These are phyloP conservation scores for Apis florea DNA, from an alignment of 1,140 invertebrate species.

Conservation along the genomic window DNA sequence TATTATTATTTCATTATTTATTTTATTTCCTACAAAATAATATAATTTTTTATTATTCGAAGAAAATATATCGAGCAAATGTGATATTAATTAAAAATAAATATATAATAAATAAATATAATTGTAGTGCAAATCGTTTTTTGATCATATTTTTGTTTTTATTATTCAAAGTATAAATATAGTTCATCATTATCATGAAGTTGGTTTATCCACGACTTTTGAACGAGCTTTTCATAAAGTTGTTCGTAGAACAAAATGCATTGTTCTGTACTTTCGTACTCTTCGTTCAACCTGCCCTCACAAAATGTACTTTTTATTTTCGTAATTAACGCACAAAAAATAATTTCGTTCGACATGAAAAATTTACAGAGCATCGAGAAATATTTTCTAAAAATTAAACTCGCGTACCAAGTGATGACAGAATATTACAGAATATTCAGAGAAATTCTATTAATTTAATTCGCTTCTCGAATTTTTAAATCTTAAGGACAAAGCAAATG, in stretches of 20 bases:
- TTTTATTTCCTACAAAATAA: too few species aligned
- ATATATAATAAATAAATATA: neutral
- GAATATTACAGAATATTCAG: too few species aligned
- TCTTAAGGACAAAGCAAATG: too few species aligned
- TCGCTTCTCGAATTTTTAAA: too few species aligned
- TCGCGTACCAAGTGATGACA: neutral
- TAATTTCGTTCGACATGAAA: neutral
- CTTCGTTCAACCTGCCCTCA: too few species aligned
- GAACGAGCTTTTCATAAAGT: neutral
- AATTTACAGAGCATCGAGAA: neutral
- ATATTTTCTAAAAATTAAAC: neutral
- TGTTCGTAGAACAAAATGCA: neutral
- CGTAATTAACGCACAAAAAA: too few species aligned
- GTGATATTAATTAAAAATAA: neutral
- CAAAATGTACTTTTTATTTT: too few species aligned
- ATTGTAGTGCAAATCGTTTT: neutral
- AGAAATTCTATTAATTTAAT: too few species aligned
- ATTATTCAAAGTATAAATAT: neutral
- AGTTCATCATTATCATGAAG: neutral
- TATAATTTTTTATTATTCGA: too few species aligned
- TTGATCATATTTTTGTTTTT: neutral
- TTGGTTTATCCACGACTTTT: neutral
- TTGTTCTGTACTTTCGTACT: neutral
- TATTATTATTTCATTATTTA: too few species aligned
- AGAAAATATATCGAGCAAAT: neutral